A percentile compares a stretch with the other conserved stretches of the same genome.
These are phyloP conservation scores for Marmota flaviventris DNA, from an alignment of 2,113 vertebrate genomes.

Conservation along the genomic window DNA sequence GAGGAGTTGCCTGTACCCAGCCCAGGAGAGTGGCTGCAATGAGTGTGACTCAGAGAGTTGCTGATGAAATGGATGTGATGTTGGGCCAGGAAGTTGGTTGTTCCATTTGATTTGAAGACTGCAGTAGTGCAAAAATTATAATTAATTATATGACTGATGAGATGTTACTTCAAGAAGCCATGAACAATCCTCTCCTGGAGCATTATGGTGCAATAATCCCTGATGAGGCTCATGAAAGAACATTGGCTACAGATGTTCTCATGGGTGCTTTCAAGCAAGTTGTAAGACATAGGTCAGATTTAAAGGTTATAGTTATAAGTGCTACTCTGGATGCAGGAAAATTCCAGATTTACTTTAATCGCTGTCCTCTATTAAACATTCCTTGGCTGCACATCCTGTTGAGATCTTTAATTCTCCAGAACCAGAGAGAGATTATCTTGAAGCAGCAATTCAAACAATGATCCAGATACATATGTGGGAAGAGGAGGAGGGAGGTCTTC, in stretches of 20 bases:
- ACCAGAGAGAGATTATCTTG: slow-evolving; percentile 97
- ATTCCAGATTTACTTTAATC: slow-evolving; percentile 98
- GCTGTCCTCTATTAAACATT: slow-evolving; percentile 96
- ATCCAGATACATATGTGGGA: slow-evolving; percentile 99
- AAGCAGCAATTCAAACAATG: slow-evolving; percentile 97
- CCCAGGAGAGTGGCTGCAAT: slow-evolving; percentile 97
- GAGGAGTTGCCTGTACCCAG: slow-evolving; percentile 97
- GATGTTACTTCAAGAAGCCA: slow-evolving; percentile 97
- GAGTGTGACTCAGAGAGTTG: slow-evolving; percentile 98
- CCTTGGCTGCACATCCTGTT: slow-evolving; percentile 97
- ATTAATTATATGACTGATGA: slow-evolving; percentile 98
- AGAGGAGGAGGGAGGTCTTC: slow-evolving; percentile 94
- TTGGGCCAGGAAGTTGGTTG: slow-evolving; percentile 98
- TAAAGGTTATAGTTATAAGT: slow-evolving; percentile 99
- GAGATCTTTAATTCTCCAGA: slow-evolving; percentile 99
- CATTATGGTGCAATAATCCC: slow-evolving; percentile 97
- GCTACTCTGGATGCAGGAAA: slow-evolving; percentile 97
- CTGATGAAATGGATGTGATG: slow-evolving; percentile 98
- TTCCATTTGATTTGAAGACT: slow-evolving; percentile 98
- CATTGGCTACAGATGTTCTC: slow-evolving; percentile 97
- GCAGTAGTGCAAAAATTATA: slow-evolving; percentile 97
- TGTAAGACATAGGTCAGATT: slow-evolving; percentile 94
- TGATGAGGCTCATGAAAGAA: slow-evolving; percentile 98
- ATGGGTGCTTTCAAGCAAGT: slow-evolving; percentile 98
- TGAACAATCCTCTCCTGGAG: slow-evolving; percentile 97